Percentiles rank a stretch among this genome's conserved stretches.
Conservation (phyloP, 2,113 vertebrate species). For the Mugil cephalus region DNA sequence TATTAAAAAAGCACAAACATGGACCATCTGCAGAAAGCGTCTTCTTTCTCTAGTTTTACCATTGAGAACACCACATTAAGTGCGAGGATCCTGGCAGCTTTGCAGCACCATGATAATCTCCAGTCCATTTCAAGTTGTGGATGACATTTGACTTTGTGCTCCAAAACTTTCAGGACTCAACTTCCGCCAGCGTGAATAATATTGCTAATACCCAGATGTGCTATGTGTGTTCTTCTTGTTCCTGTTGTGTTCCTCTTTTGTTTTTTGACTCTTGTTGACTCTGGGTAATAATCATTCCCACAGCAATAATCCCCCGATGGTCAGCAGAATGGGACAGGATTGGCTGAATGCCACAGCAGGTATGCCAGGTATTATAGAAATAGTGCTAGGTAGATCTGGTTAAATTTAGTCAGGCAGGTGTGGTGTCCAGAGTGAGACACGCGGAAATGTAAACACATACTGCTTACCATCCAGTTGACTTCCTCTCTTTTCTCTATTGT, state of each 20-base stretch:
- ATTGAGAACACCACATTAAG: slow-evolving; percentile 75
- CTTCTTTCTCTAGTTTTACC: slow-evolving; percentile 81
- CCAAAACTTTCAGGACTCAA: slow-evolving; percentile 71
- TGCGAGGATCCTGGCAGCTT: slow-evolving; percentile 80
- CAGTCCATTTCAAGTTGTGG: slow-evolving; percentile 56
- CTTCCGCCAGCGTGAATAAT: slow-evolving; percentile 69
- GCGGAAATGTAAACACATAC: slow-evolving; percentile 80
- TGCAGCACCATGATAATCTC: slow-evolving; percentile 74
- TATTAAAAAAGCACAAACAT: slow-evolving; percentile 98
- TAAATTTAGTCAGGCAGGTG: slow-evolving; percentile 60
- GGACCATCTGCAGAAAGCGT: slow-evolving; percentile 88
- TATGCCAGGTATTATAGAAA: slow-evolving; percentile 75
- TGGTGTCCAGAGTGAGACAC: slow-evolving; percentile 64
- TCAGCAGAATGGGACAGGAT: slow-evolving; percentile 75
- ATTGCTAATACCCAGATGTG: slow-evolving; percentile 79
- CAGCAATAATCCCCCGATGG: slow-evolving; percentile 79
- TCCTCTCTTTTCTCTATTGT: slow-evolving; percentile 91
- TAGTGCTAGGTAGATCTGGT: slow-evolving; percentile 76
- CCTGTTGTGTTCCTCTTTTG: slow-evolving; percentile 77
- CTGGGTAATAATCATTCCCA: slow-evolving; percentile 83
- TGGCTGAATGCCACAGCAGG: slow-evolving; percentile 64
- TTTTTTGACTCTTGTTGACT: slow-evolving; percentile 81
- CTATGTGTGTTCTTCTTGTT: slow-evolving; percentile 78
- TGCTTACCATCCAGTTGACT: slow-evolving; percentile 86
- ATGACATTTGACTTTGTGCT: slow-evolving; percentile 59